Conservation (phyloP, 2,797 vertebrate genomes). For the Emys orbicularis region DNA sequence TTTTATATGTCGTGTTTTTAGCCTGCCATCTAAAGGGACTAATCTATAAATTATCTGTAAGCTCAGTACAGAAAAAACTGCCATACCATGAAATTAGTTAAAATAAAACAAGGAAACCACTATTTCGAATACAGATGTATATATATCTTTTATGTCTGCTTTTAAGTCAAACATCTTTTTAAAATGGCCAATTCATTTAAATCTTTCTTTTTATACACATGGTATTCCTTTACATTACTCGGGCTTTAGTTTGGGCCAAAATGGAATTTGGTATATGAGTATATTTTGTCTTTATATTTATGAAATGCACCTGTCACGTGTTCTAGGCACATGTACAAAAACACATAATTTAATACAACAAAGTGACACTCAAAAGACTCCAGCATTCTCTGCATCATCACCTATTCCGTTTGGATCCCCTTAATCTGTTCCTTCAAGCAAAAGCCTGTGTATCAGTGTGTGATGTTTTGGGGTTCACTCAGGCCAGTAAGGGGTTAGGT, state of each 20-base stretch:
- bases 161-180: not conserved
- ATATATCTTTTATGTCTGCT: not conserved
- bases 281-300: not conserved
- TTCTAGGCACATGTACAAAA: not conserved
- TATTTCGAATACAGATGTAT: not conserved
- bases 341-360: not conserved
- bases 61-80: not conserved
- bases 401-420: not conserved
- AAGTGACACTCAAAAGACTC: not conserved
- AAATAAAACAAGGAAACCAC: not conserved
- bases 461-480: not conserved
- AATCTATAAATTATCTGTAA: conserved; percentile 1
- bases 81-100: not conserved
- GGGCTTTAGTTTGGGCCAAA: not conserved
- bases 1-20: not conserved
- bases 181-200: accelerated
- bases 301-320: not conserved
- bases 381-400: not conserved
- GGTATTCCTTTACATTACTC: not conserved
- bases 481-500: not conserved
- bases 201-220: not conserved
- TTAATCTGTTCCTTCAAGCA: not conserved
- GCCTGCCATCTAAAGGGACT: not conserved
- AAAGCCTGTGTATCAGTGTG: not conserved
- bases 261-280: not conserved